A percentile compares a stretch with the other conserved stretches of the same genome.
Conservation (phyloP, 2,113 vertebrate genomes). For the Pterocles gutturalis region DNA sequence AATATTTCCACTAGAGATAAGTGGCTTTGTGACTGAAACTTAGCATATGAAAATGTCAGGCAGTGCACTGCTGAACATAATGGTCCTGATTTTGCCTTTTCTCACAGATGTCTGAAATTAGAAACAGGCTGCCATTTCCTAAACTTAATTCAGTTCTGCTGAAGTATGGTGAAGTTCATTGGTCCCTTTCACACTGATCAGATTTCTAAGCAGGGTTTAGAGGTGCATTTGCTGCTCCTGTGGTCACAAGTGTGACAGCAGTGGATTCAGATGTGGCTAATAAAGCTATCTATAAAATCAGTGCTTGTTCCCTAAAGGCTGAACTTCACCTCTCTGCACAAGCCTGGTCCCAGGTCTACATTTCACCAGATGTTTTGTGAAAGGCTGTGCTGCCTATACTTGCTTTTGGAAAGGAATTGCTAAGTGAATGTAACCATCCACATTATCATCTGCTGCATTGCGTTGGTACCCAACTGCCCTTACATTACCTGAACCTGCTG, state of each 20-base stretch:
- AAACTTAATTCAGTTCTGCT: not conserved
- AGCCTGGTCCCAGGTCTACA: not conserved
- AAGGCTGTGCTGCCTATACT: not conserved
- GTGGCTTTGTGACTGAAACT: slow-evolving; percentile 24
- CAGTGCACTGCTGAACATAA: not conserved
- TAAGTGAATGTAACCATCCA: not conserved
- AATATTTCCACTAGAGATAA: slow-evolving; percentile 45
- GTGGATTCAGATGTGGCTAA: not conserved
- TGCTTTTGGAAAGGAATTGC: not conserved
- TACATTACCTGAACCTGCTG: not conserved
- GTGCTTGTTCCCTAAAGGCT: not conserved
- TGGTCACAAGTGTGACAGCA: not conserved
- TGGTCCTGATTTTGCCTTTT: not conserved
- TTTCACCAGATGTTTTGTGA: not conserved
- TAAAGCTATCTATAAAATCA: not conserved
- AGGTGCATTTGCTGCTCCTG: not conserved
- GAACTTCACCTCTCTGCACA: not conserved
- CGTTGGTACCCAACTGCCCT: not conserved
- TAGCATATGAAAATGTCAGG: not conserved
- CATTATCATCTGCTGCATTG: not conserved
- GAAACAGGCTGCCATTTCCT: not conserved
- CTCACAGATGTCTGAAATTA: not conserved
- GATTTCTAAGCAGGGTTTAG: not conserved
- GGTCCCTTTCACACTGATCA: not conserved
- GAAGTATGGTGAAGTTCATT: not conserved